Base-by-base conservation (phyloP, 2,113 vertebrate species). In the Oncorhynchus masou region DNA sequence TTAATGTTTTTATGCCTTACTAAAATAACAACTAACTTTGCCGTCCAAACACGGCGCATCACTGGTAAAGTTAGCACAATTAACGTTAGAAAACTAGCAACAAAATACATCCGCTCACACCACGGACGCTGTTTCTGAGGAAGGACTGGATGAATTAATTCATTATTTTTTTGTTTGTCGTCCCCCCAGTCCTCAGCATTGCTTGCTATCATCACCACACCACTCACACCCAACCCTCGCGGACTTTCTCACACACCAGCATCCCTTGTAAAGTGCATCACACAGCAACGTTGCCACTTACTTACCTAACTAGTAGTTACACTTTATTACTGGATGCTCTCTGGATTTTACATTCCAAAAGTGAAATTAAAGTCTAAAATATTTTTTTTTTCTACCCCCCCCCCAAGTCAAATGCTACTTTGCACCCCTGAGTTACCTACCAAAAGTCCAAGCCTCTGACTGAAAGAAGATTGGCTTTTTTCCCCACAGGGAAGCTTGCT, bases 361-460 rank as follows among this genome's bases (percentile, higher is more conserved):
- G 51, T 54, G 4, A 54, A 54, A 54, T 54, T 19, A 54, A 54
- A 54, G 51, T 54, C 51, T 54, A 54, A 15, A 5, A 54, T 54
- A 54, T 5, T 39, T 8, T 54, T 60, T 60, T 62, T n/a, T n/a
- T n/a, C n/a, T n/a, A n/a, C 2, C 9, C 59, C 59, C 8, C n/a
- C 59, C 59, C 19, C 8, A 62, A 62, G 59, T 62, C 6, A 62
- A 62, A 62, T 22, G n/a, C n/a, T 62, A 24, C 8, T 62, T 62
- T 62, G 59, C 59, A 49, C 45, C 22, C 34, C 68, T 86, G 73
- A 83, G 87, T 91, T 91, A 94, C 94, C 92, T 93, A 94, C 93
- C 93, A 89, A 92, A 89, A 90, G 89, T 62, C 92, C 94, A 75
- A 87, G 88, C 85, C 89, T 93, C 85, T 91, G 90, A 89, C 82